Base-by-base conservation (phyloP, 2,113 vertebrate genomes). In the Vireo altiloquus region DNA sequence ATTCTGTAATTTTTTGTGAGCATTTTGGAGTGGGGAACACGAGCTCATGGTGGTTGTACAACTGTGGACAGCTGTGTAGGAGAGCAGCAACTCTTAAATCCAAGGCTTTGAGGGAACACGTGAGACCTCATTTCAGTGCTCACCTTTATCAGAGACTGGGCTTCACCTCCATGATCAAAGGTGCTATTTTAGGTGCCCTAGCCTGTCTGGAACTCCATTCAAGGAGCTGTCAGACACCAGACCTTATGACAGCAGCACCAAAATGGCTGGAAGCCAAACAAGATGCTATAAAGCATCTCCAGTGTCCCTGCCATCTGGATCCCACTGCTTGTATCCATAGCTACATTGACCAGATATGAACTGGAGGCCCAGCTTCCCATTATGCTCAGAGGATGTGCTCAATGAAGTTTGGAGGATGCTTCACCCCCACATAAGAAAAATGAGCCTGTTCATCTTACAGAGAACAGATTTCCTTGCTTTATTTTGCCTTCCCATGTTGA, bases 391-490 rank as follows among this genome's bases (percentile, higher is more conserved):
- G 50, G 19, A 44, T 65, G 35, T 65, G 35, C 37, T 81, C 37
- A 44, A 0, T 39, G 25, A 53, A 39, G 31, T 72, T 59, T 5
- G 40, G 39, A 85, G 75, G 39, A 68, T 88, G 66, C 44, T 50
- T 93, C 27, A 24, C 10, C 28, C 39, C 42, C 39, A 33, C n/a
- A 4, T 65, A 31, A 83, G 54, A 75, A 80, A 85, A 90, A 35
- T 42, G 1, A 47, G n/a, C 30, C 39, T 49, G 63, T 22, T 33
- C 86, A 39, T 93, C 54, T 77, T 61, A 56, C 1, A 42, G n/a
- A 76, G 69, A 89, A 23, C 56, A 70, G 49, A 86, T 94, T 96
- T 95, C 94, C 83, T 92, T 95, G 92, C 90, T 94, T 88, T 94
- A 96, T 96, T 96, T 78, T 40, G 44, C 65, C 57, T 96, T 93